Conservation (phyloP, 2,113 vertebrate genomes). For the Geococcyx californianus region DNA sequence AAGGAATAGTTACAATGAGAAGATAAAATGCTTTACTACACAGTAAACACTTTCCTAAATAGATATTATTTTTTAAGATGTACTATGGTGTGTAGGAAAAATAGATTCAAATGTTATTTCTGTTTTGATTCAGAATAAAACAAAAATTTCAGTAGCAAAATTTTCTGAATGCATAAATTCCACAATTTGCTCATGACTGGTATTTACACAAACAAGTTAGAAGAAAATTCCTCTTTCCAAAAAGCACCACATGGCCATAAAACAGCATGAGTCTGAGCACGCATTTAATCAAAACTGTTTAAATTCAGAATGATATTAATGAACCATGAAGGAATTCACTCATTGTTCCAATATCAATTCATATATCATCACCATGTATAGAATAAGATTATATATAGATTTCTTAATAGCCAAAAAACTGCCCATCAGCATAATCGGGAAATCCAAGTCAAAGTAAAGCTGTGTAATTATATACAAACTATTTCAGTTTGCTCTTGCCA, state of each 20-base stretch:
- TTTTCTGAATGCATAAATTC: background rate
- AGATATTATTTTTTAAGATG: accelerated
- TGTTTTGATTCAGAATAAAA: background rate
- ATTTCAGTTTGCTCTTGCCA: background rate
- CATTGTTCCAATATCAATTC: slow-evolving; percentile 29
- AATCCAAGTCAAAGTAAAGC: background rate
- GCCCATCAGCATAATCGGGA: background rate
- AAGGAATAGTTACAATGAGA: background rate
- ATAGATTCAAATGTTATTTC: background rate
- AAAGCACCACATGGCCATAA: background rate
- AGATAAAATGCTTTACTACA: background rate
- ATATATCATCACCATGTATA: background rate
- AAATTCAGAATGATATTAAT: background rate
- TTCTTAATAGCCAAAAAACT: slow-evolving; percentile 20
- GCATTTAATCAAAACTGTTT: slow-evolving; percentile 22
- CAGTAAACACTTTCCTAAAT: background rate
- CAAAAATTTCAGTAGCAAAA: background rate
- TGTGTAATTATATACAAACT: background rate
- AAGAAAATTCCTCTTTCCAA: slow-evolving; percentile 5
- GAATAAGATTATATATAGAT: background rate
- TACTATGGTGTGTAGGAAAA: background rate
- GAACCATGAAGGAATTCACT: slow-evolving; percentile 32
- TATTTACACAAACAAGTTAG: background rate
- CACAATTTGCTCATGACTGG: background rate
- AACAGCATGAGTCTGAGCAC: background rate